Conservation (phyloP, 2,797 vertebrate genomes). For the Podargus strigoides region DNA sequence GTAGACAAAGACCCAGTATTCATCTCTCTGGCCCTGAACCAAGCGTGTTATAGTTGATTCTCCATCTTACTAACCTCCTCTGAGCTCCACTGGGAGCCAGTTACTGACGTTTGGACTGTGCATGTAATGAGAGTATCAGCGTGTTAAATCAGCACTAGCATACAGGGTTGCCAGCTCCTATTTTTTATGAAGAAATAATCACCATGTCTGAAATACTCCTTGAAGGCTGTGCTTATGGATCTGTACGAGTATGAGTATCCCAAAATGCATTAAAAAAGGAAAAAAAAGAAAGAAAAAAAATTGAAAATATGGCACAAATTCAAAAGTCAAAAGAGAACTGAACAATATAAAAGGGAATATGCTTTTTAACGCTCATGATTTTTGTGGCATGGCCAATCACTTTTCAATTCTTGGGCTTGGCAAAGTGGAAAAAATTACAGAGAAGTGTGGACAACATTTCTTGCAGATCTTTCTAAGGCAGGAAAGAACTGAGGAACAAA, state of each 20-base stretch:
- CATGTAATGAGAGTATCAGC: neutral
- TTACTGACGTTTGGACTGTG: neutral
- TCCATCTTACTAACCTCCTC: neutral
- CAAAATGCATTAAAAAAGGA: neutral
- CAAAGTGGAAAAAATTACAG: neutral
- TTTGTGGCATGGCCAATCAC: neutral
- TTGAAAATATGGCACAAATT: neutral
- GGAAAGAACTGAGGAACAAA: slow-evolving; percentile 7
- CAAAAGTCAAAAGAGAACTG: neutral
- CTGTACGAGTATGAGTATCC: neutral
- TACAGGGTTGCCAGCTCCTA: neutral
- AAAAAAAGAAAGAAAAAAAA: neutral
- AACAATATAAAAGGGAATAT: neutral
- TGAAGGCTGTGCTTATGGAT: neutral
- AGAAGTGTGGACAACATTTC: slow-evolving; percentile 4
- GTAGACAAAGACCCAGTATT: slow-evolving; percentile 8
- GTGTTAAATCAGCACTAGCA: neutral
- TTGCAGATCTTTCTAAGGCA: slow-evolving; percentile 7
- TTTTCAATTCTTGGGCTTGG: neutral
- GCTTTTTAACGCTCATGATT: neutral
- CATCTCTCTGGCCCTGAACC: neutral
- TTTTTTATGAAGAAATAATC: neutral
- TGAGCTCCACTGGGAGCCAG: neutral
- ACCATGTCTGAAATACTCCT: neutral
- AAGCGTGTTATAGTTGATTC: neutral